Percentiles rank a stretch among this genome's conserved stretches.
These are phyloP conservation scores for Petrocephalus sullivani DNA, from an alignment of 2,797 vertebrate genomes.

Conservation along the genomic window DNA sequence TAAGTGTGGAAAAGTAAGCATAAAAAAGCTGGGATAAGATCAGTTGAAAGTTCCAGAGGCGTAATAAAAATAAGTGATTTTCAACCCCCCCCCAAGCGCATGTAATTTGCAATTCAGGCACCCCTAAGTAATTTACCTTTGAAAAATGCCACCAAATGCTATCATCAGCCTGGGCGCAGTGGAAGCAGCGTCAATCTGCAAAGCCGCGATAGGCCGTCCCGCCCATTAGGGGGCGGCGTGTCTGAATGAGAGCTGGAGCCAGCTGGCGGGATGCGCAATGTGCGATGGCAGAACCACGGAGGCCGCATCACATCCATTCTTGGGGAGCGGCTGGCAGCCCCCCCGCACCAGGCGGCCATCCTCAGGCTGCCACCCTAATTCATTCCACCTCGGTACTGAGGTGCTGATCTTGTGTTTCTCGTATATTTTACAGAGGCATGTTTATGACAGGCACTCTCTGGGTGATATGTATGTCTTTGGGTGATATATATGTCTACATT, in stretches of 20 bases:
- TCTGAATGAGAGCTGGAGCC: not conserved
- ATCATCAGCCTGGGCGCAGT: not conserved
- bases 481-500: not conserved
- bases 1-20: not conserved
- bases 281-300: not conserved
- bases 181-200: not conserved
- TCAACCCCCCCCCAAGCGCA: not conserved
- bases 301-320: not conserved
- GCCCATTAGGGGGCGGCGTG: not conserved
- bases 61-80: not conserved
- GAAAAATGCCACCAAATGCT: not conserved
- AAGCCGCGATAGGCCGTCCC: not conserved
- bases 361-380: not conserved
- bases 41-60: not conserved
- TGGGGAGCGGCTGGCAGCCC: not conserved
- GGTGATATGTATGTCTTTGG: not conserved
- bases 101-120: conserved; percentile 4
- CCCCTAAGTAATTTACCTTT: conserved; percentile 9
- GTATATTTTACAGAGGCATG: not conserved
- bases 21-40: not conserved
- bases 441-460: not conserved
- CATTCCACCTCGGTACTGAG: too few species aligned
- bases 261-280: not conserved
- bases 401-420: not conserved
- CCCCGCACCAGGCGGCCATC: not conserved